phyloP scores from a whole-genome alignment of 1,140 invertebrate species.

The Adelges cooleyi region DNA sequence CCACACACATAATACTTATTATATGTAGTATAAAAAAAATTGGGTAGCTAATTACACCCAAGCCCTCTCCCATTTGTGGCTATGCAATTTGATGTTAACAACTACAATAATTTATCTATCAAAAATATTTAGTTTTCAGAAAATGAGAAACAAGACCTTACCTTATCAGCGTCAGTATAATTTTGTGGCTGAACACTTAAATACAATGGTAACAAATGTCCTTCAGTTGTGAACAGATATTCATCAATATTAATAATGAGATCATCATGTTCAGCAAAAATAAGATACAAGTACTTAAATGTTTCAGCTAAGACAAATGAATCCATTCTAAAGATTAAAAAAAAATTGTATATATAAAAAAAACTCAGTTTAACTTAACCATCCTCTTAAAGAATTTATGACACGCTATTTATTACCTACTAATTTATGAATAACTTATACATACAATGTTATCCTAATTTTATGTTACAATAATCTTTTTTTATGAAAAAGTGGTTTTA shows the following conservation, averaged over 20 bases:
- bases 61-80: no score
- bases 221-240: slow-evolving; percentile 95
- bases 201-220: slow-evolving; percentile 83
- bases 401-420: no score
- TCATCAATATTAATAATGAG: slow-evolving; percentile 84
- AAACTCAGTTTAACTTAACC: background rate
- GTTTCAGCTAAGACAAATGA: slow-evolving; percentile 96
- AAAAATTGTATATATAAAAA: background rate
- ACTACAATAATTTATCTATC: no score
- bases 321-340: slow-evolving; percentile 63
- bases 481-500: no score
- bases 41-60: no score
- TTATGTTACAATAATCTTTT: no score
- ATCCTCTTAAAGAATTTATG: background rate
- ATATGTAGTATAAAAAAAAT: no score
- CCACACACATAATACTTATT: no score
- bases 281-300: slow-evolving; percentile 90
- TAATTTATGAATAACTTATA: no score
- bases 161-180: slow-evolving; percentile 19
- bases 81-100: no score
- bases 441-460: no score
- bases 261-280: slow-evolving; percentile 83
- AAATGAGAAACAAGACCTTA: background rate
- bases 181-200: slow-evolving; percentile 38
- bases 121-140: background rate